These are phyloP conservation scores for Oryctes rhinoceros DNA, from an alignment of 1,140 invertebrate species.

Conservation along the genomic window DNA sequence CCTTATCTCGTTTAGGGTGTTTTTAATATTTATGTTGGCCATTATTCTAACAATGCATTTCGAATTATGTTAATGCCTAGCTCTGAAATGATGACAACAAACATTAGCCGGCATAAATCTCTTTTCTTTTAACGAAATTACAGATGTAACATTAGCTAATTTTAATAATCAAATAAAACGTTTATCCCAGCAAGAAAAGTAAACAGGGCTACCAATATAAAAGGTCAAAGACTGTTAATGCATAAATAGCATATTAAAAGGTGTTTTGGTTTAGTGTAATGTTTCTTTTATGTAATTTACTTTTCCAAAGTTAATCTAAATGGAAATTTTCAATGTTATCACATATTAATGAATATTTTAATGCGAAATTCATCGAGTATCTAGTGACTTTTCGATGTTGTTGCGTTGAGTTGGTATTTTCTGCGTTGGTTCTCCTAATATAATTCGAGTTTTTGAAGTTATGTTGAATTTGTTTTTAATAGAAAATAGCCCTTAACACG, in stretches of 20 bases:
- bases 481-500: conserved; percentile 13
- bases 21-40: too few relatives aligned
- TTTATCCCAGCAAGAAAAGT: not conserved
- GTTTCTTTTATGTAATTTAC: not conserved
- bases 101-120: too few relatives aligned
- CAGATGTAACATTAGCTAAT: too few relatives aligned
- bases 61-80: too few relatives aligned
- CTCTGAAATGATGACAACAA: too few relatives aligned
- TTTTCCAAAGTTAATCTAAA: not conserved
- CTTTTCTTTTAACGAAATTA: too few relatives aligned
- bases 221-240: not conserved
- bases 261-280: not conserved
- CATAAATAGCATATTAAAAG: not conserved
- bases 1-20: too few relatives aligned
- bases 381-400: not conserved
- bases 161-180: too few relatives aligned
- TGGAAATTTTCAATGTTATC: not conserved
- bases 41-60: too few relatives aligned
- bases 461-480: conserved; percentile 32
- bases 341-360: not conserved
- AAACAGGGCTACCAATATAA: not conserved
- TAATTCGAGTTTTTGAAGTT: conserved; percentile 37
- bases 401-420: not conserved
- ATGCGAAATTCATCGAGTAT: not conserved
- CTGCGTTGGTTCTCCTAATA: conserved; percentile 31